Evolutionary conservation across 2,797 vertebrate genomes (phyloP).

Genomic region (Sebastes elongatus): DNA sequence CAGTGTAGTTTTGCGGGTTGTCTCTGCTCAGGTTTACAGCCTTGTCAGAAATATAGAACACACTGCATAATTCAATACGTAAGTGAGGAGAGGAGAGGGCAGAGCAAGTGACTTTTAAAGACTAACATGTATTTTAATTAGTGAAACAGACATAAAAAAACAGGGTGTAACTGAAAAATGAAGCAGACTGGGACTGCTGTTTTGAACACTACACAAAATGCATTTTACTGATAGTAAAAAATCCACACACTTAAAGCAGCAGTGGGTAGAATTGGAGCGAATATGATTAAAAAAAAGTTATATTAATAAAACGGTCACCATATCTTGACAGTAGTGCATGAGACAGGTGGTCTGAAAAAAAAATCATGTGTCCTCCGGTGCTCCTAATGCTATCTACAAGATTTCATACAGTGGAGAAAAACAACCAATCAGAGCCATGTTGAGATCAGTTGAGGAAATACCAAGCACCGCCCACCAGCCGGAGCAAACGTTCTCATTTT

Average conservation of each 20-base stretch:
- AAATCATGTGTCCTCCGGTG: too few relatives aligned
- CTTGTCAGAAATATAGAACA: constrained; percentile 13
- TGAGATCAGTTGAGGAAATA: too few relatives aligned
- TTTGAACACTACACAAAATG: not conserved
- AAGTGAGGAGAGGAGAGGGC: constrained; percentile 4
- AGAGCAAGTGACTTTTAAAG: constrained; percentile 12
- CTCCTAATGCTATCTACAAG: too few relatives aligned
- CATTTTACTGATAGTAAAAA: not conserved
- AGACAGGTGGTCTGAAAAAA: too few relatives aligned
- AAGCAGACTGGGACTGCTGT: not conserved
- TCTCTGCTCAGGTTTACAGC: constrained; percentile 1
- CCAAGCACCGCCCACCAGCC: too few relatives aligned
- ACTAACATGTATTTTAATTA: constrained; percentile 9
- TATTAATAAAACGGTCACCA: too few relatives aligned
- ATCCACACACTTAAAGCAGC: not conserved
- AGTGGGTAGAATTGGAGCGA: not conserved
- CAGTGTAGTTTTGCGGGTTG: not conserved
- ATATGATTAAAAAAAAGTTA: too few relatives aligned
- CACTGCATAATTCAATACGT: constrained; percentile 39
- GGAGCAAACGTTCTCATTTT: too few relatives aligned
- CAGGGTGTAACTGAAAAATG: not conserved
- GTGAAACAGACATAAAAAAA: not conserved
- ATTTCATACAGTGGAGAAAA: too few relatives aligned
- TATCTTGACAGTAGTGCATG: too few relatives aligned
- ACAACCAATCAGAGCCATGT: too few relatives aligned